phyloP scores from a whole-genome alignment of 2,113 vertebrate genomes.

The Megatriorchis doriae region DNA sequence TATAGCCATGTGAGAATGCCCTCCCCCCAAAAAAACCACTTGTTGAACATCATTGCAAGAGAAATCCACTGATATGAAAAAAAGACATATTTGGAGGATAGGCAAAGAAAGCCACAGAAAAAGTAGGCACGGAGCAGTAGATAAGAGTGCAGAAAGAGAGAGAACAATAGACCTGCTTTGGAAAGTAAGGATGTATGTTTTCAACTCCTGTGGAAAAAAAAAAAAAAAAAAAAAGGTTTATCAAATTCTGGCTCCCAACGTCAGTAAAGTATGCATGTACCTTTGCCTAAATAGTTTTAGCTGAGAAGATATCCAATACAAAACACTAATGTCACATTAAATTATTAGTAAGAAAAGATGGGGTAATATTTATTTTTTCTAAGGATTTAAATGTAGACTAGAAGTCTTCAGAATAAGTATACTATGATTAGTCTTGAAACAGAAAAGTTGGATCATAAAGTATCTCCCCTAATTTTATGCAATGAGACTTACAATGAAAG shows the following conservation, averaged over 20 bases:
- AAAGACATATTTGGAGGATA: background rate
- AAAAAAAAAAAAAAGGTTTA: background rate
- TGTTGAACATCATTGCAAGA: background rate
- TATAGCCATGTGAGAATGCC: background rate
- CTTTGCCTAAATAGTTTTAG: background rate
- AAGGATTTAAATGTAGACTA: background rate
- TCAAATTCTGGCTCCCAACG: background rate
- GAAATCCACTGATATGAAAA: background rate
- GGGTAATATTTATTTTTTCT: background rate
- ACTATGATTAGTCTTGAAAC: background rate
- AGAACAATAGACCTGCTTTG: background rate
- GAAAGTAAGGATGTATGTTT: background rate
- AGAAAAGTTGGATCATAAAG: background rate
- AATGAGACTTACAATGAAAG: background rate
- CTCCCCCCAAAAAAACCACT: accelerated
- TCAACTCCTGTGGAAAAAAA: background rate
- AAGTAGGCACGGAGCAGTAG: background rate
- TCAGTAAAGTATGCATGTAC: background rate
- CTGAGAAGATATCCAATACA: background rate
- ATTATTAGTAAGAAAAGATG: background rate
- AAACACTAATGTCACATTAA: background rate
- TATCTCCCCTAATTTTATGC: background rate
- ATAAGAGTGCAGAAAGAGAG: background rate
- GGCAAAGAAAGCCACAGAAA: background rate
- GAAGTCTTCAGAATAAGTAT: background rate